A percentile compares a stretch with the other conserved stretches of the same genome.
Conservation (phyloP, 1,140 invertebrate genomes). For the Platyscapa corneri region DNA sequence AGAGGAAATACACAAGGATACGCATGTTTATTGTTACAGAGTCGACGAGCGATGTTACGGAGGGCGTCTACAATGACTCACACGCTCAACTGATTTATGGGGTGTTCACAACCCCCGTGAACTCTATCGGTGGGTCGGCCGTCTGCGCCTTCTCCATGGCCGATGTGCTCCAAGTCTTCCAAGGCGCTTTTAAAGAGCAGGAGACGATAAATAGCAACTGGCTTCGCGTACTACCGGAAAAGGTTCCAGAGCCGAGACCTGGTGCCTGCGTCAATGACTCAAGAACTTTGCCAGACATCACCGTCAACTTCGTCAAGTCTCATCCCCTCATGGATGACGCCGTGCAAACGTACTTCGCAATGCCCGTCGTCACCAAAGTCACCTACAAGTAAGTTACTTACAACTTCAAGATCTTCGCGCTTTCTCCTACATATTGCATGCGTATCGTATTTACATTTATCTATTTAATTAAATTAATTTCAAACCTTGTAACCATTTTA, state of each 20-base stretch:
- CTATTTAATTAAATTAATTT: no score
- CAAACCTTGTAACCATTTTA: no score
- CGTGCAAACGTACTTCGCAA: conserved; percentile 82
- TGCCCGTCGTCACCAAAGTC: conserved; percentile 84
- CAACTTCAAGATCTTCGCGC: not conserved
- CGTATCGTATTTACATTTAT: no score
- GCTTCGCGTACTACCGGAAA: conserved; percentile 85
- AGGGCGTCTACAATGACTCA: conserved; percentile 81
- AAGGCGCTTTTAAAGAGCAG: conserved; percentile 94
- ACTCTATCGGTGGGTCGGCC: conserved; percentile 96
- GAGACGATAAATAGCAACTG: conserved; percentile 94
- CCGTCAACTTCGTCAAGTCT: conserved; percentile 95
- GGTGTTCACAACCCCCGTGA: conserved; percentile 95
- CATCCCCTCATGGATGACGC: conserved; percentile 97
- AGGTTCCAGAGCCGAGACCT: conserved; percentile 87
- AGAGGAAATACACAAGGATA: not conserved
- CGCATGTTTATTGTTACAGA: conserved; percentile 73
- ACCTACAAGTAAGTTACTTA: conserved; percentile 78
- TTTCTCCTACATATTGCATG: not conserved
- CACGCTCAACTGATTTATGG: conserved; percentile 90
- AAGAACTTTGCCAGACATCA: conserved; percentile 87
- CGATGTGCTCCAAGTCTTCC: conserved; percentile 91
- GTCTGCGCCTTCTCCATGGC: conserved; percentile 95
- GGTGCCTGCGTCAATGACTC: conserved; percentile 95
- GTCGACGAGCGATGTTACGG: conserved; percentile 83